A percentile compares a stretch with the other conserved stretches of the same genome.
Evolutionary conservation across 2,797 vertebrate genomes (phyloP).

Genomic region (Sebastes variabilis): DNA sequence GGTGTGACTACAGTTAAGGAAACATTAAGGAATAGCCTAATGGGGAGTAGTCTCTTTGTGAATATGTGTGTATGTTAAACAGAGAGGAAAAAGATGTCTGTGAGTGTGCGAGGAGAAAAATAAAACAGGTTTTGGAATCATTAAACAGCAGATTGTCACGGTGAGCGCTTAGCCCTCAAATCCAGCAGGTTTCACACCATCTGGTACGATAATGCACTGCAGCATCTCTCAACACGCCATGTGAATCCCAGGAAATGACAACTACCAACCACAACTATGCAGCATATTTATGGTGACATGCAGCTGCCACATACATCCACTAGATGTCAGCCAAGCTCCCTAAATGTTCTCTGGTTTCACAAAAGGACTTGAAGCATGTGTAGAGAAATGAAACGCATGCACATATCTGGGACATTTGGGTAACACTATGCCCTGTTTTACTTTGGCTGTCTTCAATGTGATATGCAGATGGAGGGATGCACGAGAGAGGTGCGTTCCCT

Average conservation of each 20-base stretch:
- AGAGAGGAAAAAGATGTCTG: neutral
- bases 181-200: conserved; percentile 51
- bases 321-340: conserved; percentile 71
- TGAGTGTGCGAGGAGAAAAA: conserved; percentile 3
- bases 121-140: conserved; percentile 33
- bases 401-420: neutral
- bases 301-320: conserved; percentile 38
- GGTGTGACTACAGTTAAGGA: neutral
- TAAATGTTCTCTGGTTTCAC: neutral
- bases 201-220: conserved; percentile 36
- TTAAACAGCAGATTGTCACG: conserved; percentile 38
- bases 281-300: neutral
- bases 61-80: neutral
- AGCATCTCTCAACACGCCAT: conserved; percentile 14
- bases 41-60: neutral
- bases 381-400: conserved; percentile 2
- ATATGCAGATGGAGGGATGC: conserved; percentile 38
- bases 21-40: neutral
- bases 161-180: conserved; percentile 21
- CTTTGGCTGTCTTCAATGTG: conserved; percentile 35
- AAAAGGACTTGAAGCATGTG: neutral
- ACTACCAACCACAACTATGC: neutral
- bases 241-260: conserved; percentile 39
- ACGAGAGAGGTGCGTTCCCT: conserved; percentile 18
- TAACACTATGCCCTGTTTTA: conserved; percentile 10